Conservation (phyloP, 2,113 vertebrate species). For the Proterorhinus semilunaris region DNA sequence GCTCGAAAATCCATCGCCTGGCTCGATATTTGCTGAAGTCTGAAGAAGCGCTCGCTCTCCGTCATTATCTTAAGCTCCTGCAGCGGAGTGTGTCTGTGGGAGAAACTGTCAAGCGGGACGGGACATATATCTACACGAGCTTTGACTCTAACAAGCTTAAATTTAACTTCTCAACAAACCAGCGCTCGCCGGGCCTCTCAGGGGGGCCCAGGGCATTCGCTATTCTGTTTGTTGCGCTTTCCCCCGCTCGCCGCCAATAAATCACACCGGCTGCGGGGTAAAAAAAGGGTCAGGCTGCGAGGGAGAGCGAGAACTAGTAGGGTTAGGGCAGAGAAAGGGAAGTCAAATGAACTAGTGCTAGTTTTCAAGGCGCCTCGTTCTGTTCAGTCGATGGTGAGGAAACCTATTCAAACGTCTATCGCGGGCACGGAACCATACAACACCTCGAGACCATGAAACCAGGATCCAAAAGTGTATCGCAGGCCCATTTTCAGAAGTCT, state of each 20-base stretch:
- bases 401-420: too few species aligned
- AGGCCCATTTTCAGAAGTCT: too few species aligned
- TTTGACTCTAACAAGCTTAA: slow-evolving; percentile 45
- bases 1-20: too few species aligned
- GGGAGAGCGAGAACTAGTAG: slow-evolving; percentile 25
- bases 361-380: too few species aligned
- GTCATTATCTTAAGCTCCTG: neutral
- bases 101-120: slow-evolving; percentile 16
- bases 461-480: too few species aligned
- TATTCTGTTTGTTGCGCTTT: slow-evolving; percentile 62
- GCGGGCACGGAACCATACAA: too few species aligned
- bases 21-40: too few species aligned
- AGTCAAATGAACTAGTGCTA: too few species aligned
- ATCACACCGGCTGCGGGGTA: slow-evolving; percentile 44
- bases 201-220: slow-evolving; percentile 37
- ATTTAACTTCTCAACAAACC: slow-evolving; percentile 39
- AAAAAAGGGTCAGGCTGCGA: slow-evolving; percentile 26
- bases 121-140: slow-evolving; percentile 14
- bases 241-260: slow-evolving; percentile 9
- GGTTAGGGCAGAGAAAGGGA: too few species aligned
- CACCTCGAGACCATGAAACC: too few species aligned
- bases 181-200: slow-evolving; percentile 23
- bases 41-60: too few species aligned
- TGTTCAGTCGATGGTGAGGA: too few species aligned
- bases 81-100: slow-evolving; percentile 15